phyloP scores from a whole-genome alignment of 2,888 invertebrate species.

The Drosophila neonasuta region DNA sequence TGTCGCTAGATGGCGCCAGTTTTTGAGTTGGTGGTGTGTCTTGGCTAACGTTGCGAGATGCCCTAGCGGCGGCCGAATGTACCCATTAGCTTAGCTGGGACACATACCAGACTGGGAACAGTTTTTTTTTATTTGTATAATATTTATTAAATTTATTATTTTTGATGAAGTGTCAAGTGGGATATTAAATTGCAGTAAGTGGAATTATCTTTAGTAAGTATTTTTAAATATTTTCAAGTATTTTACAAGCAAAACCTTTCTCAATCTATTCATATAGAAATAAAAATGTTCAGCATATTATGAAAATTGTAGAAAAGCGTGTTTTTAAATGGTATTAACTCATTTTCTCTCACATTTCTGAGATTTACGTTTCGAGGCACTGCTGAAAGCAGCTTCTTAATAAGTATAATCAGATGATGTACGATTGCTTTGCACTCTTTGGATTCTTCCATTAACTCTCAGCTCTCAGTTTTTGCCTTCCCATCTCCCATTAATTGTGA shows the following conservation, averaged over 20 bases:
- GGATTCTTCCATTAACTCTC: slow-evolving; percentile 6
- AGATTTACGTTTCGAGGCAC: background rate
- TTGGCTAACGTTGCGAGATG: background rate
- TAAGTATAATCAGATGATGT: slow-evolving; percentile 17
- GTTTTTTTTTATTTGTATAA: background rate
- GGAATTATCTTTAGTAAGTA: too few species aligned
- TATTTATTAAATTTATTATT: too few species aligned
- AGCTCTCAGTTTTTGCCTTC: slow-evolving; percentile 14
- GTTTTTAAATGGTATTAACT: too few species aligned
- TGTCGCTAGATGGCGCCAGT: slow-evolving; percentile 42
- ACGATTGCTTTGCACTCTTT: slow-evolving; percentile 4
- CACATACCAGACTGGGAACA: slow-evolving; percentile 4
- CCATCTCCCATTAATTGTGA: slow-evolving; percentile 27
- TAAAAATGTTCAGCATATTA: too few species aligned
- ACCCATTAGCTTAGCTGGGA: background rate
- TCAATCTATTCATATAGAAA: too few species aligned
- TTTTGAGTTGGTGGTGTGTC: slow-evolving; percentile 1
- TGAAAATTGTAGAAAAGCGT: too few species aligned
- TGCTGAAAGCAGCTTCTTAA: background rate
- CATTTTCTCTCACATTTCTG: too few species aligned
- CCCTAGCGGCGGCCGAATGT: background rate
- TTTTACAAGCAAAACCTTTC: too few species aligned
- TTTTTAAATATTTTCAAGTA: too few species aligned
- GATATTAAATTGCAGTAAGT: too few species aligned
- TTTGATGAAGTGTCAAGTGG: too few species aligned